A percentile compares a stretch with the other conserved stretches of the same genome.
These are phyloP conservation scores for Drymonia ruficornis DNA, from an alignment of 2,888 invertebrate genomes.

Conservation along the genomic window DNA sequence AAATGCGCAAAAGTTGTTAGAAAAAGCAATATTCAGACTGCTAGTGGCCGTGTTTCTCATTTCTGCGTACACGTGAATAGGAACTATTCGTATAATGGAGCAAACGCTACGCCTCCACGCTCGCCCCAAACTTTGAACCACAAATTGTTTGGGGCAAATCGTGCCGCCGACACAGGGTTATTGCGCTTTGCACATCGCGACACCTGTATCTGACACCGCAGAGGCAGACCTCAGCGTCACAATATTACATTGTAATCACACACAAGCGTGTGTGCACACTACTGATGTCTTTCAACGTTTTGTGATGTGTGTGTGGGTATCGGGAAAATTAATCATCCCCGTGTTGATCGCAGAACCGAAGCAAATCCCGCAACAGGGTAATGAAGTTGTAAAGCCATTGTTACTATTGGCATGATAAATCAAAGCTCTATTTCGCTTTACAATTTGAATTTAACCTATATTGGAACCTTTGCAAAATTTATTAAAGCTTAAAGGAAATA, in stretches of 20 bases:
- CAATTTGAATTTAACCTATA: neutral
- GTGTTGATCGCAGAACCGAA: constrained; percentile 35
- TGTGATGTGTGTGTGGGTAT: constrained; percentile 24
- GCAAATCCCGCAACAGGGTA: constrained; percentile 33
- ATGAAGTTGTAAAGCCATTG: constrained; percentile 33
- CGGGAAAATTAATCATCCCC: constrained; percentile 45
- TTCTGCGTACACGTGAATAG: neutral
- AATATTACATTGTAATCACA: constrained; percentile 59
- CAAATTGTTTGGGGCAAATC: constrained; percentile 52
- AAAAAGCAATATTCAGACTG: neutral
- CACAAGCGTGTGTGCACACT: constrained; percentile 30
- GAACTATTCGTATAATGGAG: constrained; percentile 17
- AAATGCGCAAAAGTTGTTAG: neutral
- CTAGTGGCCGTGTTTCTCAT: neutral
- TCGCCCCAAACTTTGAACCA: constrained; percentile 43
- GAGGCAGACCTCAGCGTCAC: constrained; percentile 44
- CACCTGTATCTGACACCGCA: constrained; percentile 70
- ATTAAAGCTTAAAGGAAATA: neutral
- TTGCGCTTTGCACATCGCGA: constrained; percentile 60
- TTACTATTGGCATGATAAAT: constrained; percentile 1
- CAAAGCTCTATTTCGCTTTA: neutral
- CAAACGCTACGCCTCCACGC: constrained; percentile 21
- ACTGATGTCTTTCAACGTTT: constrained; percentile 17
- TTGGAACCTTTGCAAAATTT: neutral
- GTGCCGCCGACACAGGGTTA: constrained; percentile 50